Percentiles rank a stretch among this genome's conserved stretches.
Evolutionary conservation across 2,888 invertebrate species (phyloP).

Genomic region (Stratiomys singularior): DNA sequence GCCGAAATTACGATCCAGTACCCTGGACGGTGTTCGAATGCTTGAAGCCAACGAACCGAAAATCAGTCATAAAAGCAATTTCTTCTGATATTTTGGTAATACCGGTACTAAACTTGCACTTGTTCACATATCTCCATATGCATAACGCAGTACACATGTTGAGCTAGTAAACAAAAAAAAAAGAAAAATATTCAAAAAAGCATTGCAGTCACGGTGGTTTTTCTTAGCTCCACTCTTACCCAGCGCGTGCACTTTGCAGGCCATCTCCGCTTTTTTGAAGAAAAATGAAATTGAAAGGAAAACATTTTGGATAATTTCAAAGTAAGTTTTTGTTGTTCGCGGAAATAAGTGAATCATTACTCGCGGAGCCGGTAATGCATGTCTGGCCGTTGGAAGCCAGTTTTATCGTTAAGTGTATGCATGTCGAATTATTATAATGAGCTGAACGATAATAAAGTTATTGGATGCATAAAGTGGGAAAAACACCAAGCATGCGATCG

Average conservation of each 20-base stretch:
- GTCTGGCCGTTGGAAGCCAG: background rate
- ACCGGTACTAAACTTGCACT: constrained; percentile 33
- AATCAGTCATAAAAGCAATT: constrained; percentile 25
- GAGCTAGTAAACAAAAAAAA: too few species aligned
- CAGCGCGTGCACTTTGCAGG: background rate
- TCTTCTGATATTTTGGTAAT: constrained; percentile 32
- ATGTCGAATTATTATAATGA: background rate
- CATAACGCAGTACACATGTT: too few species aligned
- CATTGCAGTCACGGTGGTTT: too few species aligned
- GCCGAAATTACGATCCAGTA: background rate
- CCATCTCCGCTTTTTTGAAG: background rate
- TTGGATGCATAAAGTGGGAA: background rate
- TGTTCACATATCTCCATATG: background rate
- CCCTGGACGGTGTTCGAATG: background rate
- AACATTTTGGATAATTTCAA: background rate
- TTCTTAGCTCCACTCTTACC: background rate
- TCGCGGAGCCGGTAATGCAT: constrained; percentile 5
- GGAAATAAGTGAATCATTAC: constrained; percentile 18
- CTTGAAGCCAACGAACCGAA: constrained; percentile 15
- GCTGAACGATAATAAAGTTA: constrained; percentile 13
- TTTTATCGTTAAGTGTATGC: background rate
- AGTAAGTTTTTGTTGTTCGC: background rate
- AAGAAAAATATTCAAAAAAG: too few species aligned
- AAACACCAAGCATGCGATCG: background rate
- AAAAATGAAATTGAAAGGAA: constrained; percentile 12